Evolutionary conservation across 2,797 vertebrate genomes (phyloP).

Genomic region (Poliocrania exsul): DNA sequence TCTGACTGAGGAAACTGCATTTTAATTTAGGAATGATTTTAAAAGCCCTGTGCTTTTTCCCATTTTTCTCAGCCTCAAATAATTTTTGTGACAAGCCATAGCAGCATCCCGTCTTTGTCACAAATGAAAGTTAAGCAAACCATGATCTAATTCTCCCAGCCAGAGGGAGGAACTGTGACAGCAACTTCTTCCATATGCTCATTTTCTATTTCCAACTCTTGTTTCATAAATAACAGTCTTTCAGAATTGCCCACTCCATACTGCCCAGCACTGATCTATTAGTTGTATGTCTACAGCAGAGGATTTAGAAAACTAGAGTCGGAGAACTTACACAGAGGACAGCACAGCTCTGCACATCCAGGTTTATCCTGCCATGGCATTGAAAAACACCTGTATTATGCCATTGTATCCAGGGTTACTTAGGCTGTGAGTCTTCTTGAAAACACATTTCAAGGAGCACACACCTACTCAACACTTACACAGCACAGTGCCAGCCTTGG

Average conservation of each 20-base stretch:
- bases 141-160: not conserved
- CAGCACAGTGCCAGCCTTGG: not conserved
- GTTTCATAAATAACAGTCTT: slow-evolving; percentile 14
- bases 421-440: not conserved
- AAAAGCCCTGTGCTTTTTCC: not conserved
- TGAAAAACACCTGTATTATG: not conserved
- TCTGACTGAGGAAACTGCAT: not conserved
- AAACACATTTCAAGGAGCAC: not conserved
- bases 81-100: slow-evolving; percentile 43
- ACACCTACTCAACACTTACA: not conserved
- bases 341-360: not conserved
- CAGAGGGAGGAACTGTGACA: slow-evolving; percentile 19
- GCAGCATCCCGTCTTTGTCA: not conserved
- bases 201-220: slow-evolving; percentile 38
- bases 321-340: not conserved
- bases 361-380: not conserved
- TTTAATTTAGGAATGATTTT: not conserved
- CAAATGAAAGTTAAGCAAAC: slow-evolving; percentile 21
- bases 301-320: not conserved
- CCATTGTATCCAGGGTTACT: not conserved
- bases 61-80: not conserved
- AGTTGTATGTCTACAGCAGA: not conserved
- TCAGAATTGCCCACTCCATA: not conserved
- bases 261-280: not conserved
- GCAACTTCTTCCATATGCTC: slow-evolving; percentile 34